These are phyloP conservation scores for Varanus salvator DNA, from an alignment of 2,113 vertebrate species.

Conservation along the genomic window DNA sequence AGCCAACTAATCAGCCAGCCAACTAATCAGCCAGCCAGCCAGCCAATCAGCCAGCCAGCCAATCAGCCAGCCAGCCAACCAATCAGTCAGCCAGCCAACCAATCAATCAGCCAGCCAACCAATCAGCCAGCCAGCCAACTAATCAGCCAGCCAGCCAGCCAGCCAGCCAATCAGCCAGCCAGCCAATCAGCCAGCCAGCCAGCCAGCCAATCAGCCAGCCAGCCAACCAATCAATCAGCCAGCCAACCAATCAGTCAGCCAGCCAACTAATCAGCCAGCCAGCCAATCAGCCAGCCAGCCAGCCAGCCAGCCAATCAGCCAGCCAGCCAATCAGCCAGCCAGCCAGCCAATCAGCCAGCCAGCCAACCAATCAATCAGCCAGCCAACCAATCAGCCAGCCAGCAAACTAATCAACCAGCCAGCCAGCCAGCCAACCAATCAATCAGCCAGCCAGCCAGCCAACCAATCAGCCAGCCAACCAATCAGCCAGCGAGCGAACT, in stretches of 20 bases:
- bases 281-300: not conserved
- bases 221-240: not conserved
- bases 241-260: not conserved
- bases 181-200: too few species aligned
- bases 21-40: not conserved
- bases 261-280: too few species aligned
- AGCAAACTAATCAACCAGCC: not conserved
- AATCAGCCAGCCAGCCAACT: not conserved
- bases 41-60: not conserved
- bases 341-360: not conserved
- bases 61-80: too few species aligned
- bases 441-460: too few species aligned
- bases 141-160: not conserved
- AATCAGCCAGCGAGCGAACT: not conserved
- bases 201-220: not conserved
- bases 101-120: too few species aligned
- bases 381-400: not conserved
- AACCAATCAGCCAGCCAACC: too few species aligned
- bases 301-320: not conserved
- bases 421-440: not conserved
- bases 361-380: not conserved
- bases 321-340: too few species aligned
- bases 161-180: too few species aligned
- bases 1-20: too few species aligned
- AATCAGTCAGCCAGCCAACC: too few species aligned